Evolutionary conservation across 2,113 vertebrate genomes (phyloP).

Genomic region (Lipophrys pholis): DNA sequence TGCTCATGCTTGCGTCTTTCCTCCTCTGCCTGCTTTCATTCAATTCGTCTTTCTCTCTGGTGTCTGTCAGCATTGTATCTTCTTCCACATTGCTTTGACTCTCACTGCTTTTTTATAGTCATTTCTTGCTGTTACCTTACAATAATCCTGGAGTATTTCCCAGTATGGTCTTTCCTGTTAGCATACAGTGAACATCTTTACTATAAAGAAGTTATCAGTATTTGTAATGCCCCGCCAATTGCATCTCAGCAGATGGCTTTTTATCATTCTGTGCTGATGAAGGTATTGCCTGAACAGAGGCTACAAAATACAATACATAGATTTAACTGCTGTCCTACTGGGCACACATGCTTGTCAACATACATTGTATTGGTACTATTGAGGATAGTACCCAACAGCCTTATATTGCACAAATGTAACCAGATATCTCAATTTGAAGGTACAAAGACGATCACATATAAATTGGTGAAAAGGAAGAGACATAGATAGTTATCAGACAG

Average conservation of each 20-base stretch:
- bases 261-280: conserved; percentile 56
- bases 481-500: too few species aligned
- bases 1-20: conserved; percentile 46
- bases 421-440: too few species aligned
- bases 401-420: too few species aligned
- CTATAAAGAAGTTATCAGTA: conserved; percentile 59
- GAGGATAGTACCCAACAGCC: too few species aligned
- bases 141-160: conserved; percentile 32
- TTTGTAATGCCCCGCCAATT: conserved; percentile 52
- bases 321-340: conserved; percentile 17
- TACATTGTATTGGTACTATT: too few species aligned
- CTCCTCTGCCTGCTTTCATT: conserved; percentile 46
- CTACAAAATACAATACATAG: conserved; percentile 20
- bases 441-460: too few species aligned
- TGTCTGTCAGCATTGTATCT: conserved; percentile 53
- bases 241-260: conserved; percentile 66
- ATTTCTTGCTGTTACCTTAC: conserved; percentile 42
- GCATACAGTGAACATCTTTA: conserved; percentile 64
- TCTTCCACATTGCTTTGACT: conserved; percentile 9
- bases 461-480: too few species aligned
- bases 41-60: conserved; percentile 43
- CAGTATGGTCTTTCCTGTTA: conserved; percentile 36
- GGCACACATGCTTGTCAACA: not conserved
- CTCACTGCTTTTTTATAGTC: conserved; percentile 10
- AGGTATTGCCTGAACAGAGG: conserved; percentile 24